Conservation (phyloP, 2,888 invertebrate species). For the Drosophila gaucha region DNA sequence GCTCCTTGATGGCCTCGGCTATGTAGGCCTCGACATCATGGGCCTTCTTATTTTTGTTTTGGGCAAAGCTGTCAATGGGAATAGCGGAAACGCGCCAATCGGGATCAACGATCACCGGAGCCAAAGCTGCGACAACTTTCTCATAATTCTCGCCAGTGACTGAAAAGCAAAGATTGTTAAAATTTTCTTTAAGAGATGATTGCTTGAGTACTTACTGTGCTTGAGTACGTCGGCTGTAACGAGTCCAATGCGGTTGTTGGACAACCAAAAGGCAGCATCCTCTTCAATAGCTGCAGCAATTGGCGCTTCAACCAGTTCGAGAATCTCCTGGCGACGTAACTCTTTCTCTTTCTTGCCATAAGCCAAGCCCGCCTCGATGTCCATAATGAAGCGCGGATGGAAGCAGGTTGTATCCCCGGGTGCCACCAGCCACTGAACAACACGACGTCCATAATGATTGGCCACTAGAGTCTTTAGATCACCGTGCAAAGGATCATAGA, state of each 20-base stretch:
- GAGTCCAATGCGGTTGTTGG: conserved; percentile 88
- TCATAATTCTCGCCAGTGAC: conserved; percentile 83
- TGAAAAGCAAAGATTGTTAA: conserved; percentile 39
- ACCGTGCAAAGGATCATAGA: conserved; percentile 89
- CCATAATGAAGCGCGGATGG: conserved; percentile 91
- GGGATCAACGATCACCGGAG: conserved; percentile 84
- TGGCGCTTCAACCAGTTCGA: conserved; percentile 87
- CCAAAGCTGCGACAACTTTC: conserved; percentile 85
- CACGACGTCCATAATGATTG: conserved; percentile 93
- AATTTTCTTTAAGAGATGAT: background rate
- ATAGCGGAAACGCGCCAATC: conserved; percentile 86
- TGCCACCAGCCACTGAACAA: conserved; percentile 94
- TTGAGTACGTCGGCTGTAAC: conserved; percentile 90
- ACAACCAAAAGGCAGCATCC: conserved; percentile 89
- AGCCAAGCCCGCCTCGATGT: conserved; percentile 90
- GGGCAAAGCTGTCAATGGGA: conserved; percentile 53
- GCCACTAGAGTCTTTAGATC: conserved; percentile 89
- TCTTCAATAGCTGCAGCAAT: conserved; percentile 86
- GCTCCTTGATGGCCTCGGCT: conserved; percentile 68
- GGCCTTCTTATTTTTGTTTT: conserved; percentile 37
- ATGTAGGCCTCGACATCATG: conserved; percentile 76
- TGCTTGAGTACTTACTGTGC: conserved; percentile 84
- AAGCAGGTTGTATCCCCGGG: conserved; percentile 92
- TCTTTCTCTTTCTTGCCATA: conserved; percentile 91
- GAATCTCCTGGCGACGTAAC: conserved; percentile 89